Conservation (phyloP, 2,797 vertebrate genomes). For the Falco peregrinus region DNA sequence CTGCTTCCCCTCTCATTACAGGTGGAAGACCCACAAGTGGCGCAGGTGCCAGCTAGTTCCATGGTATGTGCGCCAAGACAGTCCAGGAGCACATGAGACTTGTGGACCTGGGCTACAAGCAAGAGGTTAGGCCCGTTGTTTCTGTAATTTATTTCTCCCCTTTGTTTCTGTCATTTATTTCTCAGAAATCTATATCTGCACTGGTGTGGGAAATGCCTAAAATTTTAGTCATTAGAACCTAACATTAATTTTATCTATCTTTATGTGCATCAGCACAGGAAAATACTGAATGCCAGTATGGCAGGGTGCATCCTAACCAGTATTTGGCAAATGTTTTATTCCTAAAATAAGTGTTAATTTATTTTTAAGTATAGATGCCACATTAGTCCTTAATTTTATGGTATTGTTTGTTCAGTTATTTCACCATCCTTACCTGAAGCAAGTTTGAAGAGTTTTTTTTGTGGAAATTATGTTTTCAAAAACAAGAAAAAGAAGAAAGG, state of each 20-base stretch:
- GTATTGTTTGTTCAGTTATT: background rate
- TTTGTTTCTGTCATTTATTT: background rate
- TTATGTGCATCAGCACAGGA: background rate
- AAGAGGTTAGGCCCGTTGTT: slow-evolving; percentile 83
- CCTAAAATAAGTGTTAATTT: background rate
- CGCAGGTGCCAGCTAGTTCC: slow-evolving; percentile 94
- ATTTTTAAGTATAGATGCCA: background rate
- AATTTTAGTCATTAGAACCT: background rate
- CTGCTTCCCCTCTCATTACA: slow-evolving; percentile 60
- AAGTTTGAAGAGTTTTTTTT: background rate
- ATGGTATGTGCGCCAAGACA: slow-evolving; percentile 88
- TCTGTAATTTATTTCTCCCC: background rate
- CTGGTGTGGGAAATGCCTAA: background rate
- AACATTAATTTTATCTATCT: background rate
- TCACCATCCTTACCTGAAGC: background rate
- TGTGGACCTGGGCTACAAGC: slow-evolving; percentile 94
- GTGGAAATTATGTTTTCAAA: background rate
- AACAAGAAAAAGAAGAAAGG: background rate
- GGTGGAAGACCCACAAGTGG: slow-evolving; percentile 99
- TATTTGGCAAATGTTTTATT: background rate
- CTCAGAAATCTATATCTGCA: background rate
- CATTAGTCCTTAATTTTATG: background rate
- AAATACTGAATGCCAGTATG: background rate
- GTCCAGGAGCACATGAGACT: slow-evolving; percentile 88
- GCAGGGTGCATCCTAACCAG: background rate